A percentile compares a stretch with the other conserved stretches of the same genome.
phyloP scores from a whole-genome alignment of 2,113 vertebrate species.

The Larimichthys polyactis region DNA sequence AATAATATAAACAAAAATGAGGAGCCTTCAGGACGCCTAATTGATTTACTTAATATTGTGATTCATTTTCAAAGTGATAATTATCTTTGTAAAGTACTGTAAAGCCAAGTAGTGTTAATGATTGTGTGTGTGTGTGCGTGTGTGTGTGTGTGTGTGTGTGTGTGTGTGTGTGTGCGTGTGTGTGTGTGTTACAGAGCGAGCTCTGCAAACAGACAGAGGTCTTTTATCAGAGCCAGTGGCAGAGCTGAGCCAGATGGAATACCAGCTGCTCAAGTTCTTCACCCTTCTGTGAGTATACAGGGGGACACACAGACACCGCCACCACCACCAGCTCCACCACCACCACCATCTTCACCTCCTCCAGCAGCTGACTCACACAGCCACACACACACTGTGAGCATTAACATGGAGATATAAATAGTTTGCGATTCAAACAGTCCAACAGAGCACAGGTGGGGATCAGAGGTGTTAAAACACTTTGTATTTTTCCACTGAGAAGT shows the following conservation, averaged over 20 bases:
- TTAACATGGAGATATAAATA: conserved; percentile 45
- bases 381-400: conserved; percentile 25
- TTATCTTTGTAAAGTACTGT: background rate
- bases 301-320: conserved; percentile 37
- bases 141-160: conserved; percentile 37
- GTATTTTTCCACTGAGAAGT: conserved; percentile 3
- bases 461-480: conserved; percentile 26
- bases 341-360: conserved; percentile 47
- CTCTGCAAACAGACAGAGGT: conserved; percentile 86
- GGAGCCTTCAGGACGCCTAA: background rate
- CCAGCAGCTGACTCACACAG: conserved; percentile 53
- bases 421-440: conserved; percentile 11
- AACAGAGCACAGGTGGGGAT: conserved; percentile 4
- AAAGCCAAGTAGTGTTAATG: conserved; percentile 20
- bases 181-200: conserved; percentile 84
- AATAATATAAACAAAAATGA: background rate
- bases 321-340: conserved; percentile 51
- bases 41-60: background rate
- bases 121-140: conserved; percentile 45
- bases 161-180: conserved; percentile 32
- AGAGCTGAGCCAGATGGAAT: conserved; percentile 90
- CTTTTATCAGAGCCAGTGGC: conserved; percentile 84
- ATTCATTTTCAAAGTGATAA: background rate
- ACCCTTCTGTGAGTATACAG: conserved; percentile 90
- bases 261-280: conserved; percentile 93